Base-by-base conservation (phyloP, 2,797 vertebrate genomes). In the Borostomias antarcticus region DNA sequence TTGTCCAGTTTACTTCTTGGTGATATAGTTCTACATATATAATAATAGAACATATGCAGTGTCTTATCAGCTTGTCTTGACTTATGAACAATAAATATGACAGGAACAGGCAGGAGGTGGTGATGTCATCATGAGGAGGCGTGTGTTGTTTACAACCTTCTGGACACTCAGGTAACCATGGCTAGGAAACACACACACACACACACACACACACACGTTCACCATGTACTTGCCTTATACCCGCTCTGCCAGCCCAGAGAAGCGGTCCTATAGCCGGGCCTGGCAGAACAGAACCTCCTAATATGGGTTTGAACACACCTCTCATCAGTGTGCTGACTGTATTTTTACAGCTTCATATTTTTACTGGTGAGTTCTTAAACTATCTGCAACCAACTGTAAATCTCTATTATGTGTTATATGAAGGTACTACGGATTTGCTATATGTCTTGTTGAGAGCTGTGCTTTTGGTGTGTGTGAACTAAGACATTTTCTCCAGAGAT, bases 281-380 rank as follows among this genome's bases (percentile, higher is more conserved):
- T 26, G n/a, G 9, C 29, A 47, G 29, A 2, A 6, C 15, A 43
- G 37, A n/a, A 59, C 29, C 40, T 28, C 17, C 6, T 23, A 13
- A 52, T 25, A 50, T 53, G 30, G 13, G 17, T 4, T 56, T 51
- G 11, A n/a, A 19, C 30, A 13, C 4, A 23, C 21, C 21, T 37
- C 47, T 61, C 15, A 4, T 66, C 23, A 2, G 21, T 35, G 25
- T 61, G n/a, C 30, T 40, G 23, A 1, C 29, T 13, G 17, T 4
- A 19, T 28, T 52, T n/a, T 51, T 68, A 9, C 25, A 68, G 47
- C 10, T 40, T 48, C 26, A 48, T n/a, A 30, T 29, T 21, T 58
- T 53, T 37, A 51, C 32, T 25, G 30, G 66, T 68, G 29, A 66
- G 64, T 30, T 15, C 35, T 15, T 50, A 10, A 50, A 37, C 30